These are phyloP conservation scores for Aphaenogaster floridana DNA, from an alignment of 1,140 invertebrate species.

Conservation along the genomic window DNA sequence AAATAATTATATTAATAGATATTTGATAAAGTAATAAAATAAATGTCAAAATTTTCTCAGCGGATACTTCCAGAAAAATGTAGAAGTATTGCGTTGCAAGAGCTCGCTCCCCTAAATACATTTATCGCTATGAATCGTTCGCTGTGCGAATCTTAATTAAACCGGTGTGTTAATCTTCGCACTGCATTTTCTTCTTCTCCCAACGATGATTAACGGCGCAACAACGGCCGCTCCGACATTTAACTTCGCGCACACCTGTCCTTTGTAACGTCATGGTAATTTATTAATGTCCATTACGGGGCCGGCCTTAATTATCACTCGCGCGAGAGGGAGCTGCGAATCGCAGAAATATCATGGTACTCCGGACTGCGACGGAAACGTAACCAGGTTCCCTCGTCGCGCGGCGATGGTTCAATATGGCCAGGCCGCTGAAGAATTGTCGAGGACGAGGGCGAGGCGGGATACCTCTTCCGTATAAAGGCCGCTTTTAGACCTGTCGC, in stretches of 20 bases:
- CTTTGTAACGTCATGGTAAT: slow-evolving; percentile 55
- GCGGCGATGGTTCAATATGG: neutral
- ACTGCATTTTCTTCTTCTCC: slow-evolving; percentile 37
- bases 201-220: slow-evolving; percentile 51
- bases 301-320: slow-evolving; percentile 30
- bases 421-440: neutral
- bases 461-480: slow-evolving; percentile 26
- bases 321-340: neutral
- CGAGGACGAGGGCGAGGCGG: neutral
- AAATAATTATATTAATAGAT: neutral
- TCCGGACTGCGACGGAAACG: slow-evolving; percentile 9
- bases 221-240: slow-evolving; percentile 38
- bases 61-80: neutral
- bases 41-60: neutral
- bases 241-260: slow-evolving; percentile 54
- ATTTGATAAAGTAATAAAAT: neutral
- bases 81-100: neutral
- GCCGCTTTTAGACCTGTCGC: slow-evolving; percentile 39
- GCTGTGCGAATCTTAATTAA: slow-evolving; percentile 48
- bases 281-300: slow-evolving; percentile 58
- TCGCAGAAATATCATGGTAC: slow-evolving; percentile 26
- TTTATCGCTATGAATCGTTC: slow-evolving; percentile 46
- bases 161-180: slow-evolving; percentile 29
- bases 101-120: slow-evolving; percentile 7
- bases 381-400: slow-evolving; percentile 12